phyloP scores from a whole-genome alignment of 1,140 invertebrate genomes.

The Hylaeus anthracinus region DNA sequence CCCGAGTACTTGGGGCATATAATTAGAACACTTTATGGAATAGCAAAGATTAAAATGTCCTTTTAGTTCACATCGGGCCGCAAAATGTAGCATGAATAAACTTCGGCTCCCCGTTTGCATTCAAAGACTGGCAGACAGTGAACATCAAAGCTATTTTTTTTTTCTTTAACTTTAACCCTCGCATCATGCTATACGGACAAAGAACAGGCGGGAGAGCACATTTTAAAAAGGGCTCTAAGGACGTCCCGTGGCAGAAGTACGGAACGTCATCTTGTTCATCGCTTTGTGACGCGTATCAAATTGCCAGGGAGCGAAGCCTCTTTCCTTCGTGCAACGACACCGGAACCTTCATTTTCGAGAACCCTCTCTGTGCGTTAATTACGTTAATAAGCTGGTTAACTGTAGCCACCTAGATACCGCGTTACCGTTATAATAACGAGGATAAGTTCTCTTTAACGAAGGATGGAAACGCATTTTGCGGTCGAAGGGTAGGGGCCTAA shows the following conservation, averaged over 20 bases:
- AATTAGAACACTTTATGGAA: background rate
- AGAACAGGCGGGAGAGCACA: slow-evolving; percentile 2
- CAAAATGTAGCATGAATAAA: slow-evolving; percentile 9
- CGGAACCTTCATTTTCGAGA: slow-evolving; percentile 54
- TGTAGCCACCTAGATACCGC: slow-evolving; percentile 53
- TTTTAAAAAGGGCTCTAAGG: slow-evolving; percentile 25
- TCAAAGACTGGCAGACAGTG: slow-evolving; percentile 21
- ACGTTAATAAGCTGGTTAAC: slow-evolving; percentile 73
- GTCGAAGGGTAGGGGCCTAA: background rate
- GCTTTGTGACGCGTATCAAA: slow-evolving; percentile 44
- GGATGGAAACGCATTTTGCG: background rate
- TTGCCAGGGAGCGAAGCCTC: slow-evolving; percentile 33
- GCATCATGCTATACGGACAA: slow-evolving; percentile 26
- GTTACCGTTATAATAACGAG: slow-evolving; percentile 35
- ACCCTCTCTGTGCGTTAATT: slow-evolving; percentile 63
- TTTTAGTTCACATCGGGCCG: background rate
- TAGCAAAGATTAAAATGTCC: slow-evolving; percentile 6
- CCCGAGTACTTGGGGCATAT: background rate
- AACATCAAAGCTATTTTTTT: slow-evolving; percentile 42
- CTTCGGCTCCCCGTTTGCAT: slow-evolving; percentile 1
- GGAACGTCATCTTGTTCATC: slow-evolving; percentile 30
- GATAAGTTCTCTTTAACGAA: background rate
- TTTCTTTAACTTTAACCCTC: slow-evolving; percentile 35
- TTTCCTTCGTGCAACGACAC: slow-evolving; percentile 38
- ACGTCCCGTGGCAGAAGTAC: slow-evolving; percentile 17